phyloP scores from a whole-genome alignment of 2,888 invertebrate genomes.

The Ellobium chinense region DNA sequence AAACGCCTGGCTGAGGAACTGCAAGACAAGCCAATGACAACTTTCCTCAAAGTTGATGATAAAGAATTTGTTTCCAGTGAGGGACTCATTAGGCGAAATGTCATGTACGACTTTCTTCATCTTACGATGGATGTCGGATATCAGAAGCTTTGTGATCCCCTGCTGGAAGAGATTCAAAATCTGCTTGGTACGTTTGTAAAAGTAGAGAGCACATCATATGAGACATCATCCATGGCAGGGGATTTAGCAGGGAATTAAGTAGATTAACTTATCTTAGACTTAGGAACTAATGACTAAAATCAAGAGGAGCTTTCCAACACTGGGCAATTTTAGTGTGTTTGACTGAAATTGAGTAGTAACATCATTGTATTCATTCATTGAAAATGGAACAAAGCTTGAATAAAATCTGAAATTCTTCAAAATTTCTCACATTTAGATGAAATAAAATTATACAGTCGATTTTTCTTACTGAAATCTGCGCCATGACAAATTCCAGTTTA shows the following conservation, averaged over 20 bases:
- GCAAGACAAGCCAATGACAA: conserved; percentile 83
- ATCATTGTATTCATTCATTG: no score
- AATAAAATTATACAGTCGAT: no score
- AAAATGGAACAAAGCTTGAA: no score
- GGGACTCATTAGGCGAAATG: conserved; percentile 90
- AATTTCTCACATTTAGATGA: no score
- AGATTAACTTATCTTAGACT: no score
- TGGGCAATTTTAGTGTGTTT: no score
- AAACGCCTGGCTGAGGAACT: conserved; percentile 85
- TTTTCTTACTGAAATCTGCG: no score
- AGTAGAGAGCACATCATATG: conserved; percentile 68
- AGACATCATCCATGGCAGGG: conserved; percentile 55
- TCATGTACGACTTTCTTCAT: conserved; percentile 95
- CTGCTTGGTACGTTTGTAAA: conserved; percentile 67
- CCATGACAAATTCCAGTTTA: no score
- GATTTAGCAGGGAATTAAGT: conserved; percentile 48
- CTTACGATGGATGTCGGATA: conserved; percentile 91
- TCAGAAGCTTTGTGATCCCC: conserved; percentile 82
- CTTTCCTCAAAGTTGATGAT: conserved; percentile 89
- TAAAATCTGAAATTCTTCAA: no score
- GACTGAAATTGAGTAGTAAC: no score
- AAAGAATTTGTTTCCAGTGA: conserved; percentile 79
- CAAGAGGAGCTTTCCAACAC: no score
- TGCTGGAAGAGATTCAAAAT: conserved; percentile 76
- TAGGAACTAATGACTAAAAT: no score